Evolutionary conservation across 35 echinoderm and acorn worm genomes (phyloP).

Genomic region (Amphiura filiformis): DNA sequence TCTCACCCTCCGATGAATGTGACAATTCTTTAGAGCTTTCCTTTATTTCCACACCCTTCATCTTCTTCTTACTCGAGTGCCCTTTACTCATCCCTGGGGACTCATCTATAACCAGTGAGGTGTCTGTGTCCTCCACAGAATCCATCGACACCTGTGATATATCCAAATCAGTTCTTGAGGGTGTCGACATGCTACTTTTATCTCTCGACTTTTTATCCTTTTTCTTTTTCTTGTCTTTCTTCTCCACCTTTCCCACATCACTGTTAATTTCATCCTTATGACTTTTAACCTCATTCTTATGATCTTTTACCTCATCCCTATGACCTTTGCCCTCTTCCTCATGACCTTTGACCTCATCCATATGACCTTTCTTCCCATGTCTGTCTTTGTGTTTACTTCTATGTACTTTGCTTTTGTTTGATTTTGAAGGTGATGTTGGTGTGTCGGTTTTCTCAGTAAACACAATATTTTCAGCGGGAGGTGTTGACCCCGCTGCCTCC

Average conservation of each 20-base stretch:
- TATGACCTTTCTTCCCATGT: no score
- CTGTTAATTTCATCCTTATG: slow-evolving; percentile 33
- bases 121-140: no score
- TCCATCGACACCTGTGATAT: no score
- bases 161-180: no score
- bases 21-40: no score
- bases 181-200: neutral
- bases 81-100: no score
- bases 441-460: neutral
- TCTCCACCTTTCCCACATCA: slow-evolving; percentile 41
- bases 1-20: no score
- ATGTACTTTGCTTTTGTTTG: slow-evolving; percentile 10
- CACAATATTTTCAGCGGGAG: no score
- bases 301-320: neutral
- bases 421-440: no score
- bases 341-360: slow-evolving; percentile 22
- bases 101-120: no score
- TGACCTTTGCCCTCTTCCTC: neutral
- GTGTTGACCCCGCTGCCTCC: neutral
- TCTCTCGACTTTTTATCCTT: slow-evolving; percentile 18
- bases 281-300: slow-evolving; percentile 22
- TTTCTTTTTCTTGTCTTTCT: slow-evolving; percentile 38
- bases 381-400: neutral
- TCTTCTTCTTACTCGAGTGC: no score
- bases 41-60: no score